Percentiles rank a stretch among this genome's conserved stretches.
Evolutionary conservation across 2,888 invertebrate genomes (phyloP).

Genomic region (Ophion slaviceki): DNA sequence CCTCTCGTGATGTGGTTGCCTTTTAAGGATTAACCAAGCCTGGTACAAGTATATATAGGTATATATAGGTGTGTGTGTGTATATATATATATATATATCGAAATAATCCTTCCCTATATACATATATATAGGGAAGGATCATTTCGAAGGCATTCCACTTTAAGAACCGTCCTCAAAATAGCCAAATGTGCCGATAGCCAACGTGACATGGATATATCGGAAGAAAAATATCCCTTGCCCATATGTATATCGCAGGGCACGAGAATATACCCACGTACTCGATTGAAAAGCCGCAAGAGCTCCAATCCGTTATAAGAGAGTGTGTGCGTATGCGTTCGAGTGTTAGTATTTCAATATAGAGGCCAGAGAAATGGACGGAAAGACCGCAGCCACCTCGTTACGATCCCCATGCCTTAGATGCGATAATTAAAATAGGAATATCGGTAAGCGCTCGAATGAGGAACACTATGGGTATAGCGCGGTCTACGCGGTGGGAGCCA

Average conservation of each 20-base stretch:
- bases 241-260: conserved; percentile 28
- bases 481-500: no score
- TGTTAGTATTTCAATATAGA: not conserved
- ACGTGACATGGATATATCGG: not conserved
- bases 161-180: not conserved
- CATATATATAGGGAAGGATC: not conserved
- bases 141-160: not conserved
- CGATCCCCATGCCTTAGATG: conserved; percentile 55
- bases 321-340: not conserved
- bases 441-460: conserved; percentile 29
- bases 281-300: conserved; percentile 41
- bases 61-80: no score
- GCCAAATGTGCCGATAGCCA: not conserved
- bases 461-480: not conserved
- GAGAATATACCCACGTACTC: conserved; percentile 43
- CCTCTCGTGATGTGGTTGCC: conserved; percentile 64
- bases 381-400: conserved; percentile 58
- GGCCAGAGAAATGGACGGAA: conserved; percentile 45
- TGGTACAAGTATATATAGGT: conserved; percentile 34
- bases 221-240: not conserved
- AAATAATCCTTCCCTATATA: no score
- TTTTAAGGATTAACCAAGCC: conserved; percentile 64
- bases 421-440: conserved; percentile 64
- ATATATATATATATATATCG: not conserved
- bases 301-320: not conserved